phyloP scores from a whole-genome alignment of 2,888 invertebrate species.

The Synanthedon vespiformis region DNA sequence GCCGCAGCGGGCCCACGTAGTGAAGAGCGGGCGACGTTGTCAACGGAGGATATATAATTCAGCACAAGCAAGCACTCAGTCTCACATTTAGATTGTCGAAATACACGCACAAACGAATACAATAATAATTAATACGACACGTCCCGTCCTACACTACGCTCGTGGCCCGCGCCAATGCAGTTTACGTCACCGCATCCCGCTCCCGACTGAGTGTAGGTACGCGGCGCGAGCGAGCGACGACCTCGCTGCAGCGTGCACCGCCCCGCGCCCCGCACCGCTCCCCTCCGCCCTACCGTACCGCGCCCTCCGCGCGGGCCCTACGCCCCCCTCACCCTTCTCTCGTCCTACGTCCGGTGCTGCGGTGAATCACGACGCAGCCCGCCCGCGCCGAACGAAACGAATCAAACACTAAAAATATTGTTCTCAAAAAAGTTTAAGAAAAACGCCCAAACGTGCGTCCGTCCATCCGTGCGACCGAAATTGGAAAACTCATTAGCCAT shows the following conservation, averaged over 20 bases:
- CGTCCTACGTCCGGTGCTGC: constrained; percentile 65
- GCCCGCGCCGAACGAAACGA: too few relatives aligned
- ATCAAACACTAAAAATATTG: constrained; percentile 13
- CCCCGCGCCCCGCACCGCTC: constrained; percentile 31
- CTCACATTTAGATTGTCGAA: constrained; percentile 36
- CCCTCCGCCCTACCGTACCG: constrained; percentile 14
- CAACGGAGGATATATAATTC: constrained; percentile 17
- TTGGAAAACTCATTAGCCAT: constrained; percentile 21
- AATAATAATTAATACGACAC: constrained; percentile 43
- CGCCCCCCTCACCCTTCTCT: constrained; percentile 18
- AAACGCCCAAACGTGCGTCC: constrained; percentile 9
- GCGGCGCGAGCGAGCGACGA: constrained; percentile 61
- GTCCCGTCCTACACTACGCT: constrained; percentile 68
- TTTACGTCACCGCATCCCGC: constrained; percentile 71
- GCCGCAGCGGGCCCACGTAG: constrained; percentile 18
- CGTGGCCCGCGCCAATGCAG: constrained; percentile 66
- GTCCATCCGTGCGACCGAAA: constrained; percentile 18
- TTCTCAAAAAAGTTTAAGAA: constrained; percentile 7
- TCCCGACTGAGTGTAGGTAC: constrained; percentile 58
- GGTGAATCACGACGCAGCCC: constrained; percentile 37
- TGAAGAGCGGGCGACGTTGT: constrained; percentile 43
- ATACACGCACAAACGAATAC: constrained; percentile 35
- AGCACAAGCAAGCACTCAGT: constrained; percentile 52
- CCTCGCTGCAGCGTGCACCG: constrained; percentile 37
- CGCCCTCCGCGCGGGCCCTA: constrained; percentile 18